Conservation (phyloP, 2,888 invertebrate genomes). For the Andrena trimmerana region DNA sequence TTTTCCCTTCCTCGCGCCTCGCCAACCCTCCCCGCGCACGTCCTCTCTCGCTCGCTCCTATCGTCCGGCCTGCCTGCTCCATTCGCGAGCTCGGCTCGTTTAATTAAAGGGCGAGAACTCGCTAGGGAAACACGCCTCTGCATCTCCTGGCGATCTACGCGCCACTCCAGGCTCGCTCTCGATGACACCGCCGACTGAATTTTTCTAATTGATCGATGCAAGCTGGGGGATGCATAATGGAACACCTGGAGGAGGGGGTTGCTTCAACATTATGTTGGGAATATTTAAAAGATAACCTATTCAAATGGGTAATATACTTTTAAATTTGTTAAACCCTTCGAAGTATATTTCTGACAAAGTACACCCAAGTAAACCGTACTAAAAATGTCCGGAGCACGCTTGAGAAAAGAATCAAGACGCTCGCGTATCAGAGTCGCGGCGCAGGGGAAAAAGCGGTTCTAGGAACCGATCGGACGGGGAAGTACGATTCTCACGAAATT, state of each 20-base stretch:
- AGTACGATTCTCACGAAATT: constrained; percentile 49
- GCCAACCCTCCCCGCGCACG: constrained; percentile 20
- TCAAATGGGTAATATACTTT: too few relatives aligned
- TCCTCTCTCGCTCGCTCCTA: constrained; percentile 7
- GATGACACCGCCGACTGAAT: constrained; percentile 27
- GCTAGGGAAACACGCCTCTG: constrained; percentile 47
- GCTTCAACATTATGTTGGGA: too few relatives aligned
- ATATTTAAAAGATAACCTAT: too few relatives aligned
- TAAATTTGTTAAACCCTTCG: too few relatives aligned
- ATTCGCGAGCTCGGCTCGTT: constrained; percentile 47
- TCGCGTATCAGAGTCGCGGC: neutral
- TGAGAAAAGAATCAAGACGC: neutral
- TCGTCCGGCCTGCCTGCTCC: constrained; percentile 17
- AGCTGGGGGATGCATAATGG: too few relatives aligned
- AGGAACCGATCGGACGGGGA: constrained; percentile 26
- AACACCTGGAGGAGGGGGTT: too few relatives aligned
- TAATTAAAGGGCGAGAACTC: constrained; percentile 67
- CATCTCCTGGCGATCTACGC: constrained; percentile 16
- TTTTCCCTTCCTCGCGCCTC: constrained; percentile 53
- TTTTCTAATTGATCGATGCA: constrained; percentile 27
- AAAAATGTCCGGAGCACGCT: neutral
- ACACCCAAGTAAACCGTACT: too few relatives aligned
- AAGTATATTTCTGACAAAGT: too few relatives aligned
- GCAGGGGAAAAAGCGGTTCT: neutral
- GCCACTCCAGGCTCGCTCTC: constrained; percentile 16